A percentile compares a stretch with the other conserved stretches of the same genome.
Conservation (phyloP, 2,113 vertebrate species). For the Chionodraco myersi region DNA sequence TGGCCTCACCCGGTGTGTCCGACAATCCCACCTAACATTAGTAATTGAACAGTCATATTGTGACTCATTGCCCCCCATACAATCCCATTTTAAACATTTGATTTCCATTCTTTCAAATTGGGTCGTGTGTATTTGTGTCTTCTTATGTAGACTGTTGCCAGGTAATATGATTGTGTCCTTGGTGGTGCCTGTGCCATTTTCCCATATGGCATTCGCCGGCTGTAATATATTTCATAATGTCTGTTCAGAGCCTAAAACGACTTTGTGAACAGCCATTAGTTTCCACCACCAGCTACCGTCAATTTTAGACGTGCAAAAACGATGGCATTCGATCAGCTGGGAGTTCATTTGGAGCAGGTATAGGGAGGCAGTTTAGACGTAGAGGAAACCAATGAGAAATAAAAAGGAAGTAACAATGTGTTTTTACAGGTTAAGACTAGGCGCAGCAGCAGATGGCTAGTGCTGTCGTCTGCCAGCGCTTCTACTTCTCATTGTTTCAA, state of each 20-base stretch:
- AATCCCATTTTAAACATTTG: constrained; percentile 28
- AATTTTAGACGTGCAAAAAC: constrained; percentile 34
- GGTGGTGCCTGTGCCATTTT: constrained; percentile 32
- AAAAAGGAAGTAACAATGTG: not conserved
- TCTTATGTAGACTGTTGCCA: constrained; percentile 33
- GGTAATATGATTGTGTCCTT: constrained; percentile 58
- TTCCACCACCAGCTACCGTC: constrained; percentile 48
- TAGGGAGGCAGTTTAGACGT: not conserved
- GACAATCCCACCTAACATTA: not conserved
- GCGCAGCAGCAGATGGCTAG: constrained; percentile 68
- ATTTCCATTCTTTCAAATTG: constrained; percentile 17
- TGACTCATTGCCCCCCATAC: constrained; percentile 31
- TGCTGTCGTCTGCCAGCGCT: constrained; percentile 37
- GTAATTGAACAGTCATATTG: constrained; percentile 1
- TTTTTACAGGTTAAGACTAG: not conserved
- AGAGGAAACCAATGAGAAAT: constrained; percentile 9
- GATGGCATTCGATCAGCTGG: constrained; percentile 25
- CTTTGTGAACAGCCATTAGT: constrained; percentile 56
- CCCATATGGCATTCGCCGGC: constrained; percentile 33
- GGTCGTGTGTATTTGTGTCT: not conserved
- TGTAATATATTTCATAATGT: constrained; percentile 57
- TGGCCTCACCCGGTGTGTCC: not conserved
- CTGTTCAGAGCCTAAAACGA: constrained; percentile 47
- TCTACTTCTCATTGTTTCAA: constrained; percentile 14
- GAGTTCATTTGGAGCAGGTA: constrained; percentile 1